Conservation (phyloP, 2,888 invertebrate species). For the Conchocele bisecta region DNA sequence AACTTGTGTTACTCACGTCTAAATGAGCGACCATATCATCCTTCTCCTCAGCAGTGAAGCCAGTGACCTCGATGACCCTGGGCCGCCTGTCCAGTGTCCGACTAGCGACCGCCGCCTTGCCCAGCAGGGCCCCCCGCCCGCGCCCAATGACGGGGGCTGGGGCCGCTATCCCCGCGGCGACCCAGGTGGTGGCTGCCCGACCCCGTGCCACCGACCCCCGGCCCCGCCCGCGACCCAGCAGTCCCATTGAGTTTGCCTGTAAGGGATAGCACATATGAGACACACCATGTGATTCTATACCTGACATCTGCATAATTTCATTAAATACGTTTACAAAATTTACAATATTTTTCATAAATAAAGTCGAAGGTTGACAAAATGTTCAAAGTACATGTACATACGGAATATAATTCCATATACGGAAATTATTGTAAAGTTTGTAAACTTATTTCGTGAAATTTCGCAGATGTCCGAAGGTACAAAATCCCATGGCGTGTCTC, state of each 20-base stretch:
- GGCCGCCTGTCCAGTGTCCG: conserved; percentile 91
- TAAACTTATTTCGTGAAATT: too few species aligned
- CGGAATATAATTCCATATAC: too few species aligned
- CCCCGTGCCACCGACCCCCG: conserved; percentile 70
- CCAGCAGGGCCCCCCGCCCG: conserved; percentile 60
- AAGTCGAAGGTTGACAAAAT: too few species aligned
- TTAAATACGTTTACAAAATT: too few species aligned
- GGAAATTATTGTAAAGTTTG: too few species aligned
- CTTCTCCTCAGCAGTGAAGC: conserved; percentile 92
- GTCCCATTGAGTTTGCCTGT: conserved; percentile 81
- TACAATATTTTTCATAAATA: too few species aligned
- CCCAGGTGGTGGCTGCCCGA: conserved; percentile 63
- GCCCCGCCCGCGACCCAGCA: conserved; percentile 73
- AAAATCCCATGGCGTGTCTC: too few species aligned
- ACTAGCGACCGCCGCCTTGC: conserved; percentile 58
- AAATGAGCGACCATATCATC: conserved; percentile 92
- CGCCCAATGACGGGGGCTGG: conserved; percentile 55
- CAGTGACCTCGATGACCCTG: conserved; percentile 92
- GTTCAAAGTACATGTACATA: too few species aligned
- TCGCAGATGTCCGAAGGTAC: too few species aligned
- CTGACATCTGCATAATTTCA: too few species aligned
- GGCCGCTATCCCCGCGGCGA: conserved; percentile 33
- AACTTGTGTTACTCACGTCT: conserved; percentile 87
- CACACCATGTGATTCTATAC: too few species aligned
- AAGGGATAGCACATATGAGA: too few species aligned